Evolutionary conservation across 2,888 invertebrate species (phyloP).

Genomic region (Diarsia mendica): DNA sequence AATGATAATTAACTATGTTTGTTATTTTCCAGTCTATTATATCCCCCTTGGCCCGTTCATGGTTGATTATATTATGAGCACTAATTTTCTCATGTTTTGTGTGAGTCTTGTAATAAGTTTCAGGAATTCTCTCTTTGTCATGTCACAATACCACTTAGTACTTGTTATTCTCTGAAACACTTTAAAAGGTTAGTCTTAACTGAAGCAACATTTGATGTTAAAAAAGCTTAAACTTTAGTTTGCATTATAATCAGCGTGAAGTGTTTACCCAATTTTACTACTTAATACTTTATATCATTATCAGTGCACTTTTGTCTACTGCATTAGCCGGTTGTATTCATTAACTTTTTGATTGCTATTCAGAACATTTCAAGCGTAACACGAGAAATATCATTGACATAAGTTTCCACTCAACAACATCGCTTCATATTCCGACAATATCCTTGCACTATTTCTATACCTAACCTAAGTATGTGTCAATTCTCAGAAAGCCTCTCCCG

Average conservation of each 20-base stretch:
- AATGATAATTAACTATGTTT: background rate
- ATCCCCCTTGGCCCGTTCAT: background rate
- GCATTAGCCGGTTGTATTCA: no score
- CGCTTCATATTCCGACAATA: no score
- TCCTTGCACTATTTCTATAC: background rate
- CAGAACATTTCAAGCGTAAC: no score
- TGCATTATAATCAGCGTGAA: no score
- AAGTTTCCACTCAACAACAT: no score
- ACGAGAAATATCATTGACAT: no score
- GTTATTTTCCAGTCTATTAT: background rate
- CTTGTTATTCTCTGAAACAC: background rate
- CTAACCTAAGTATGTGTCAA: background rate
- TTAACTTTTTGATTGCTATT: no score
- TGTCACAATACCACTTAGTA: background rate
- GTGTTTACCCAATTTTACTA: no score
- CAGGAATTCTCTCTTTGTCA: slow-evolving; percentile 1
- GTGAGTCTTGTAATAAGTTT: background rate
- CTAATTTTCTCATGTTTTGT: background rate
- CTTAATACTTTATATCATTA: no score
- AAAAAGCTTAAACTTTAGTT: no score
- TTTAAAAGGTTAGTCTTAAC: background rate
- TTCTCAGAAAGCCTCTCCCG: background rate
- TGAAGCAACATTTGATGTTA: background rate
- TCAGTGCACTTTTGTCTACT: no score
- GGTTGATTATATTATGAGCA: no score